Conservation (phyloP, 2,888 invertebrate species). For the Leucoptera coffeella region DNA sequence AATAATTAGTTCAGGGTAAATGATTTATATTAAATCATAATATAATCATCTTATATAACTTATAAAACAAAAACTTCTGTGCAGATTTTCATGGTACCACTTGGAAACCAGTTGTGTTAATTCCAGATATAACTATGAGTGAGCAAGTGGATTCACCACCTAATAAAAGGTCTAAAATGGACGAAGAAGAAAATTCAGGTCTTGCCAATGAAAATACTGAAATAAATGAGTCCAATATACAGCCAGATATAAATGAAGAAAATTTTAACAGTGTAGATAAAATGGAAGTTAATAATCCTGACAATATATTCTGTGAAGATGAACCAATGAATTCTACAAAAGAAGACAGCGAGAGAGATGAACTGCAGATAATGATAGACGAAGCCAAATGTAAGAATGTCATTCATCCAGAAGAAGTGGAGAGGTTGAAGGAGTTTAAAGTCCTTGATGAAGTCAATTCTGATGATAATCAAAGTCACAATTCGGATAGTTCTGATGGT, state of each 20-base stretch:
- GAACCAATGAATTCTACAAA: conserved; percentile 6
- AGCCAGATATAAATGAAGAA: background rate
- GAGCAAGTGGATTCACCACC: too few species aligned
- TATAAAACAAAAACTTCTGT: too few species aligned
- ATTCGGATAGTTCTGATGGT: conserved; percentile 29
- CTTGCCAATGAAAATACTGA: too few species aligned
- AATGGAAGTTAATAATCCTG: background rate
- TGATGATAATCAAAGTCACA: conserved; percentile 33
- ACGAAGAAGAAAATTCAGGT: too few species aligned
- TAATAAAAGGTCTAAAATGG: too few species aligned
- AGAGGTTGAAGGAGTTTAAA: conserved; percentile 29
- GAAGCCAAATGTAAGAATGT: conserved; percentile 17
- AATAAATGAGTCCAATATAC: background rate
- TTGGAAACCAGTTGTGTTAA: too few species aligned
- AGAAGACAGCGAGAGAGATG: conserved; percentile 8
- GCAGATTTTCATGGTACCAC: too few species aligned
- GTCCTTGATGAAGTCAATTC: conserved; percentile 39
- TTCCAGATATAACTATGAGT: too few species aligned
- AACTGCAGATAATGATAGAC: conserved; percentile 5
- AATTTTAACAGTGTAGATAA: background rate
- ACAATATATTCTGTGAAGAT: background rate
- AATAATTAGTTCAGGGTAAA: too few species aligned
- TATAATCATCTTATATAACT: too few species aligned
- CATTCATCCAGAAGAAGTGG: conserved; percentile 21
- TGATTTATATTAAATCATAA: too few species aligned